Conservation (phyloP, 2,113 vertebrate species). For the Ameiurus melas region DNA sequence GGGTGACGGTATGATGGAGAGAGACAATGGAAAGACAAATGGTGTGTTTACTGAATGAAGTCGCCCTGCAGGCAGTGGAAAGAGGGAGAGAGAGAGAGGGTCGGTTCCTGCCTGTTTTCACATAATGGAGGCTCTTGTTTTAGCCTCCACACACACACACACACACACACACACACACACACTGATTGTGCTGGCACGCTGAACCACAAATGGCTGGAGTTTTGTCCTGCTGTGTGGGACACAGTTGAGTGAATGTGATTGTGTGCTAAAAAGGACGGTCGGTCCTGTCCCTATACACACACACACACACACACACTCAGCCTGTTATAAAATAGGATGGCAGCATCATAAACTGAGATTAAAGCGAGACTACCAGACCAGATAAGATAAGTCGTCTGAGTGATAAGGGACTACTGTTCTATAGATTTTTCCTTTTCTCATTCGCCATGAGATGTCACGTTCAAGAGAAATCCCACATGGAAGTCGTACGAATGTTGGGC, state of each 20-base stretch:
- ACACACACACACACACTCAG: neutral
- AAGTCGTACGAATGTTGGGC: too few species aligned
- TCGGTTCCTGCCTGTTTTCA: constrained; percentile 53
- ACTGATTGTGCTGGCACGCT: neutral
- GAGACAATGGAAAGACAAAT: constrained; percentile 57
- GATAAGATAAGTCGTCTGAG: neutral
- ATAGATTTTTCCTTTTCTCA: too few species aligned
- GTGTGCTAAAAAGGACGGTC: neutral
- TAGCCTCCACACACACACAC: constrained; percentile 22
- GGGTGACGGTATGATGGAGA: constrained; percentile 37
- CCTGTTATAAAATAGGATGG: neutral
- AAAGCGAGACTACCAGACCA: neutral
- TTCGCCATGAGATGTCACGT: neutral
- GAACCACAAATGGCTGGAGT: constrained; percentile 8
- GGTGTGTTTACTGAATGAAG: constrained; percentile 73
- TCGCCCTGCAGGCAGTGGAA: constrained; percentile 62
- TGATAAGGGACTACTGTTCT: neutral
- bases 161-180: constrained; percentile 45
- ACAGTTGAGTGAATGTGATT: neutral
- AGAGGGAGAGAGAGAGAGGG: constrained; percentile 52
- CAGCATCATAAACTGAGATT: neutral
- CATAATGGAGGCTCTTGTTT: constrained; percentile 43
- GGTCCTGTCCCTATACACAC: neutral
- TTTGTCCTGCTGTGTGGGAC: constrained; percentile 20
- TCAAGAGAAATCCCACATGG: neutral